A percentile compares a stretch with the other conserved stretches of the same genome.
phyloP scores from a whole-genome alignment of 2,113 vertebrate species.

The Lycaon pictus region DNA sequence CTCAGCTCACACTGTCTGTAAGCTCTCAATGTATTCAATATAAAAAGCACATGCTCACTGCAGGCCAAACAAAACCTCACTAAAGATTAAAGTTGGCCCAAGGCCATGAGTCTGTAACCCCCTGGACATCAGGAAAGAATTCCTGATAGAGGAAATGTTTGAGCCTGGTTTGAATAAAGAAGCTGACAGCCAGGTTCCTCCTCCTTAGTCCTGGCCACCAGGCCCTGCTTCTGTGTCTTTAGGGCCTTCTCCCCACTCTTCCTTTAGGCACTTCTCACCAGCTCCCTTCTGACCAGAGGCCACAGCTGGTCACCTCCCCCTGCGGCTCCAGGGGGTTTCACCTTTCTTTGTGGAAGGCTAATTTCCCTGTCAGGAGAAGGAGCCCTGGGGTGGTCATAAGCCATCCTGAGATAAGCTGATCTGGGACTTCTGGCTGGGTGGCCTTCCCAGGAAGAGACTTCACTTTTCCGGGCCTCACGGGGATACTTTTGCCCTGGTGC shows the following conservation, averaged over 20 bases:
- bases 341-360: not conserved
- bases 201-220: not conserved
- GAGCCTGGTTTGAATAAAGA: not conserved
- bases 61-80: conserved; percentile 30
- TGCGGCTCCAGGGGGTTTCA: not conserved
- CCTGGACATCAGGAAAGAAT: not conserved
- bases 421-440: not conserved
- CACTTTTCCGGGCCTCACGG: not conserved
- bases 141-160: not conserved
- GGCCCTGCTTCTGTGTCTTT: not conserved
- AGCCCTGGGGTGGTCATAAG: not conserved
- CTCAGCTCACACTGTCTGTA: not conserved
- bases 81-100: not conserved
- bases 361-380: not conserved
- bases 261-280: not conserved
- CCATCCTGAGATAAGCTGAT: not conserved
- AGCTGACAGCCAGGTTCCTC: not conserved
- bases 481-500: not conserved
- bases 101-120: not conserved
- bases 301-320: not conserved
- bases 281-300: not conserved
- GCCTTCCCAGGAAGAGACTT: not conserved
- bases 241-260: not conserved
- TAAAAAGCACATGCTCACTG: not conserved
- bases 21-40: not conserved